Conservation (phyloP, 2,113 vertebrate genomes). For the Tichodroma muraria region DNA sequence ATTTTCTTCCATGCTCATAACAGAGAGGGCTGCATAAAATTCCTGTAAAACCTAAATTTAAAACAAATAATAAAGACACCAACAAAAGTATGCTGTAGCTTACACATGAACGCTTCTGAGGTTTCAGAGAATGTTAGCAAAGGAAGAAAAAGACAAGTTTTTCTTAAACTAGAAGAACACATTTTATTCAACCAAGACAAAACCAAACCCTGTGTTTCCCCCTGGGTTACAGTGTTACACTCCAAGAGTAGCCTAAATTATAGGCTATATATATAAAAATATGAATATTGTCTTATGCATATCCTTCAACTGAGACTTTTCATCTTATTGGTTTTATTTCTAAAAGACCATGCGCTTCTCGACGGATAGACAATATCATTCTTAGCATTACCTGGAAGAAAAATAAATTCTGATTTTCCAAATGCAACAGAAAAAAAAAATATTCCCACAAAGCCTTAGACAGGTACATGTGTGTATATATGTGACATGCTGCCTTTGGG, state of each 20-base stretch:
- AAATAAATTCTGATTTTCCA: not conserved
- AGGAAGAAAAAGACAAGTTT: not conserved
- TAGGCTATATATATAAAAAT: not conserved
- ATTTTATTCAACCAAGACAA: not conserved
- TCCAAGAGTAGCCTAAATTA: not conserved
- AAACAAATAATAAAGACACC: not conserved
- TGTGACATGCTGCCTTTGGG: not conserved
- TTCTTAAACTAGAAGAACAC: not conserved
- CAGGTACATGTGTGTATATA: rapidly evolving
- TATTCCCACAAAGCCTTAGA: not conserved
- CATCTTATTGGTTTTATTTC: not conserved
- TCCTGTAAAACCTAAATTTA: not conserved
- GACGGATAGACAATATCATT: not conserved
- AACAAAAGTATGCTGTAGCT: not conserved
- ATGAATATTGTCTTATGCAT: not conserved
- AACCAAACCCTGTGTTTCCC: not conserved
- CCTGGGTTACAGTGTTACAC: not conserved
- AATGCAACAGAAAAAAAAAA: not conserved
- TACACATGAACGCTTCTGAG: not conserved
- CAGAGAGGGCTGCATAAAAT: not conserved
- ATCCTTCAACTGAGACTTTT: not conserved
- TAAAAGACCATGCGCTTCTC: not conserved
- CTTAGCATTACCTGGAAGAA: not conserved
- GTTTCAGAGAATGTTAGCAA: not conserved
- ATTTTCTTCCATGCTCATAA: not conserved